phyloP scores from a whole-genome alignment of 1,140 invertebrate genomes.

The Zaprionus taronus region DNA sequence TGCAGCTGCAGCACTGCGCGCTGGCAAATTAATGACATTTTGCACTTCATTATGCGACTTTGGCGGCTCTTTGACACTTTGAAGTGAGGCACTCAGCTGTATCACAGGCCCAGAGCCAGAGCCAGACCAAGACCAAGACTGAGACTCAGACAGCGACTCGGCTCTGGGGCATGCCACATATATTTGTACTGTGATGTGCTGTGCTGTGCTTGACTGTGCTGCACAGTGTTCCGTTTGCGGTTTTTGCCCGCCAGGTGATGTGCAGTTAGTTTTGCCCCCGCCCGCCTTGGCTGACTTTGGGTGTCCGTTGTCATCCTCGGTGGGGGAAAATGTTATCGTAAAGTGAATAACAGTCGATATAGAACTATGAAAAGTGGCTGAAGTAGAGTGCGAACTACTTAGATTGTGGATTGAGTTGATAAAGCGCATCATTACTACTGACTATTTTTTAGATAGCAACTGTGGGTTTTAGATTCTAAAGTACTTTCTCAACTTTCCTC shows the following conservation, averaged over 20 bases:
- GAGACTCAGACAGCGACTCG: background rate
- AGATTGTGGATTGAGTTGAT: background rate
- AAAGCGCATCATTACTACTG: background rate
- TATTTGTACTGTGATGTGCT: constrained; percentile 1
- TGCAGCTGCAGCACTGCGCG: constrained; percentile 55
- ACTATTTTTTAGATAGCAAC: background rate
- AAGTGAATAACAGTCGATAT: constrained; percentile 6
- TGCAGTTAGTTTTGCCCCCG: constrained; percentile 54
- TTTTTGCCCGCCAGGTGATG: constrained; percentile 64
- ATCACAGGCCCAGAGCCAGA: constrained; percentile 14
- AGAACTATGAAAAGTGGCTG: constrained; percentile 11
- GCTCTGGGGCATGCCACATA: constrained; percentile 21
- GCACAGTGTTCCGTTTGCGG: constrained; percentile 48
- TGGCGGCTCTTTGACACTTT: constrained; percentile 81
- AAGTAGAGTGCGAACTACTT: background rate
- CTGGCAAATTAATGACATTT: constrained; percentile 82
- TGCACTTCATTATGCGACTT: constrained; percentile 82
- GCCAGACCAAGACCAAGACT: background rate
- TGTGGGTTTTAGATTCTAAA: background rate
- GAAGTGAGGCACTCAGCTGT: constrained; percentile 80
- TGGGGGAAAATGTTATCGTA: constrained; percentile 21
- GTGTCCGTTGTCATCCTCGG: constrained; percentile 27
- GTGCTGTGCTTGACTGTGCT: too few species aligned
- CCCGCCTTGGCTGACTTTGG: background rate
- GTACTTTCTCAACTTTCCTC: background rate